Evolutionary conservation across 2,113 vertebrate species (phyloP), one percentile per base, ranked within the genome.

Genomic region (Phylloscopus whistleri): DNA sequence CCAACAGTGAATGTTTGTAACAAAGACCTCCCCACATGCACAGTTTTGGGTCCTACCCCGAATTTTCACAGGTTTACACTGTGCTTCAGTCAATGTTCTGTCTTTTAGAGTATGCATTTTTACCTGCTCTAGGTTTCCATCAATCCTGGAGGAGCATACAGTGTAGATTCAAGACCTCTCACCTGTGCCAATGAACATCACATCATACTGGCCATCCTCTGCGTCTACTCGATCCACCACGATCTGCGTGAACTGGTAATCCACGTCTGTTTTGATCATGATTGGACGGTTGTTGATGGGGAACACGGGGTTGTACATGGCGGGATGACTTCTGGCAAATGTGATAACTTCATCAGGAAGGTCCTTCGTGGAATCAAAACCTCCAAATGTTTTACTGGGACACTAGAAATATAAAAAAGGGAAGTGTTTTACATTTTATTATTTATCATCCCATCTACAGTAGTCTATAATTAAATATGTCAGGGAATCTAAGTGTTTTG

Each of bases 161-260:
- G 35, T 9, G 14, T 28, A 68, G 13, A 62, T 17, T 35, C 44
- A 24, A 60, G 63, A 20, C 30, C 41, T 70, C 67, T 90, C 93
- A 99, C 99, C 99, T 98, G 99, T 99, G 96, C 99, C 99, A 35
- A 99, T 99, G 97, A 99, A 99, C 99, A 99, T 99, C 84, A 99
- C 99, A 7, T 99, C 99, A 19, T 99, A 99, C 13, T 99, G 99
- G 26, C 99, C 99, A 31, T 99, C 99, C 85, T 99, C 99, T 52
- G 99, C 99, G 9, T 99, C 99, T 3, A 99, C 99, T 90, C 99
- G 98, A 96, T 99, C 99, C 52, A 99, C 99, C 44, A 99, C 99
- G 52, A 99, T 99, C 95, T 99, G 99, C 6, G 99, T 99, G 96
- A 99, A 99, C 94, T 99, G 99, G 92, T 99, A 99, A 97, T 99